A percentile compares a stretch with the other conserved stretches of the same genome.
Evolutionary conservation across 2,888 invertebrate species (phyloP).

Genomic region (Ectemnius cavifrons): DNA sequence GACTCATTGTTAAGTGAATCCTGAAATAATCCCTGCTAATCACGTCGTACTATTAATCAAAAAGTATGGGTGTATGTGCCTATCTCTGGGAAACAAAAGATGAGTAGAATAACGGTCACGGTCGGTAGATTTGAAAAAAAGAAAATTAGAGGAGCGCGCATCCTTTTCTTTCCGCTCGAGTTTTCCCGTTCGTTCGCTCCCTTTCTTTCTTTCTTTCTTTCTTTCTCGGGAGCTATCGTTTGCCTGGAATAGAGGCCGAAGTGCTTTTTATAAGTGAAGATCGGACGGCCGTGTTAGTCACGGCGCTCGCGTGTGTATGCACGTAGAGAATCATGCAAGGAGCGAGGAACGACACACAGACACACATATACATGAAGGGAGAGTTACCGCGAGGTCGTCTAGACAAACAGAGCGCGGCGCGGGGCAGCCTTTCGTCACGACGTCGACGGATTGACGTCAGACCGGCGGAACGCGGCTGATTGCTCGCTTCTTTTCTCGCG

Average conservation of each 20-base stretch:
- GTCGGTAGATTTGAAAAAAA: neutral
- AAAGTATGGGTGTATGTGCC: too few species aligned
- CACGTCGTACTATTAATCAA: too few species aligned
- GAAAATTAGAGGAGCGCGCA: neutral
- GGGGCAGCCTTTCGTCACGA: slow-evolving; percentile 12
- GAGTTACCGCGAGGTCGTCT: slow-evolving; percentile 9
- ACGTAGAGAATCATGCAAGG: too few species aligned
- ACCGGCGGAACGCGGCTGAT: slow-evolving; percentile 12
- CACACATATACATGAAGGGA: neutral
- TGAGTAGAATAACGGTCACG: neutral
- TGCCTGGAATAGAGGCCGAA: neutral
- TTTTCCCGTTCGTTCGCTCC: neutral
- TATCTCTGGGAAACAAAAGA: neutral
- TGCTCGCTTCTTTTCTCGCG: slow-evolving; percentile 23
- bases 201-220: neutral
- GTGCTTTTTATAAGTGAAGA: neutral
- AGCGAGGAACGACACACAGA: too few species aligned
- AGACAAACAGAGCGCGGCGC: slow-evolving; percentile 4
- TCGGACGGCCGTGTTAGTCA: neutral
- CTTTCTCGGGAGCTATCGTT: neutral
- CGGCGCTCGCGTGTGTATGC: neutral
- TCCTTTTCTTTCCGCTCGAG: neutral
- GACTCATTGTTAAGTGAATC: too few species aligned
- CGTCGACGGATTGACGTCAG: slow-evolving; percentile 30
- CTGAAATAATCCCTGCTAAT: too few species aligned